Evolutionary conservation across 2,888 invertebrate genomes (phyloP), one percentile per base, ranked within the genome.

Genomic region (Azorinus chamasolen): DNA sequence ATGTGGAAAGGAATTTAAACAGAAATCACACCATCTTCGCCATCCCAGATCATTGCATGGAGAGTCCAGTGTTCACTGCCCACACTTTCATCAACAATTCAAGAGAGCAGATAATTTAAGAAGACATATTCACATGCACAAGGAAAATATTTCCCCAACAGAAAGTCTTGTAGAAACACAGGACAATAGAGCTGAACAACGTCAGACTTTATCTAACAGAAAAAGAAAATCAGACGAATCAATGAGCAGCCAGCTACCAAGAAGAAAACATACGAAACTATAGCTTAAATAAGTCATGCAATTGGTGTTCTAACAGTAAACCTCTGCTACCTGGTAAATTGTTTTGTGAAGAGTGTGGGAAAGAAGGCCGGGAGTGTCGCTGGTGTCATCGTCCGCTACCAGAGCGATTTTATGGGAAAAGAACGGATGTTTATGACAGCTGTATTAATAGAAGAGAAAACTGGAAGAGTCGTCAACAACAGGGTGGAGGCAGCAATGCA

Each of bases 331-430:
- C 58, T 12, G 66, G 66, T 10, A 61, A 76, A 39, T 55, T 32
- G 53, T 75, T 75, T 39, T 75, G 69, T 18, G 10, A 20, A 20
- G n/a, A 10, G 5, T 76, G 65, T 51, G 46, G 55, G 6, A 61
- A 76, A 10, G 20, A 53, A 18, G 68, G 68, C 16, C 24, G 72
- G 18, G 72, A 78, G 61, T 72, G 77, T 18, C 32, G 32, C 18
- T 77, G 66, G 62, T 77, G 76, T 43, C 71, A 77, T 53, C 51
- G 76, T 1, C 76, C 71, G 12, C 55, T 78, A 10, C 73, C 78
- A 39, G 73, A 73, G 45, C 24, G 78, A 3, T 78, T 78, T 24
- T 69, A 61, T 27, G 37, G 73, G 5, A n/a, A 43, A 39, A 27
- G 65, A 16, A 62, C 69, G 10, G 73, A 78, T 50, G 63, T 69